Evolutionary conservation across 2,113 vertebrate species (phyloP), one percentile per base, ranked within the genome.

Genomic region (Penelope pileata): DNA sequence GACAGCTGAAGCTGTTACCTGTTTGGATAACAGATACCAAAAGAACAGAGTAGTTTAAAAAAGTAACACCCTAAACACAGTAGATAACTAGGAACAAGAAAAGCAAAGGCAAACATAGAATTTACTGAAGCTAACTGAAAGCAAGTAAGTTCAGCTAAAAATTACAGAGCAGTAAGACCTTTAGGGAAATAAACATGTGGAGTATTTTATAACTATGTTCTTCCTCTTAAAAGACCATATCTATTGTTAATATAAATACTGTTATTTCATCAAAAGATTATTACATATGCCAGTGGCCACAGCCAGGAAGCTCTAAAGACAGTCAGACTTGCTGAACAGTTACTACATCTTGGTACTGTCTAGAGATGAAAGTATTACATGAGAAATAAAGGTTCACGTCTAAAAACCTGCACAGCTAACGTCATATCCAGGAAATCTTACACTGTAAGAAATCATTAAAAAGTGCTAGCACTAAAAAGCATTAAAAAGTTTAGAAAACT

Each of bases 281-380:
- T 40, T 59, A 59, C 9, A 6, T 23, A 50, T 16, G 16, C 17
- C 53, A 2, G 0, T 32, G 51, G 16, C 36, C 16, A 38, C 32
- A 62, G 59, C 16, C 48, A 51, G 63, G 59, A 32, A 12, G 6
- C 12, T 22, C 12, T 1, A 0, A 53, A 48, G 54, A 30, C 8
- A 0, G 0, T 38, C 9, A 73, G 23, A 73, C 9, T 22, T 59
- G 24, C 36, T 48, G 43, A 77, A 26, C 0, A 0, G 3, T 70
- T 53, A 36, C 53, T 66, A 63, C 30, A 62, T 29, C 36, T 40
- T 3, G 29, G 18, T 29, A 50, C 36, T 18, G 7, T 16, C 45
- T 47, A 40, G 16, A 72, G 22, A 3, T 6, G 2, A 70, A 51
- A 43, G 7, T 51, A 30, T 1, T 6, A 36, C 12, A 24, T 4